Conservation (phyloP, 2,113 vertebrate genomes). For the Loxodonta africana region DNA sequence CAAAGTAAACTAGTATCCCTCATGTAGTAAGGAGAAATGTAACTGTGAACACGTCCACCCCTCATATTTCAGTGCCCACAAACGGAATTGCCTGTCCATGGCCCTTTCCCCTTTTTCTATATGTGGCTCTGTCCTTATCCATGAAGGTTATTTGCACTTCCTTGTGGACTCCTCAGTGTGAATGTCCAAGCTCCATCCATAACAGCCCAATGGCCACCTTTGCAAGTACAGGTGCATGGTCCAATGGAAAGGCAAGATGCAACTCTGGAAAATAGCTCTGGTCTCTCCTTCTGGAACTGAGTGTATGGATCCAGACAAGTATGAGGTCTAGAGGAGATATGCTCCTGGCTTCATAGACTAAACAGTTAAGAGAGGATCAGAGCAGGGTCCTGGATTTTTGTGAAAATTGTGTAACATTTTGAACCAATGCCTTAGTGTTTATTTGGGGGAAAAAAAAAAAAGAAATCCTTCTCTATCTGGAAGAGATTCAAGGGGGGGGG, state of each 20-base stretch:
- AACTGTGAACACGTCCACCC: not conserved
- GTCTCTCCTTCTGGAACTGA: not conserved
- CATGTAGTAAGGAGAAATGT: not conserved
- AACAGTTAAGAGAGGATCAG: not conserved
- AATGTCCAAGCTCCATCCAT: not conserved
- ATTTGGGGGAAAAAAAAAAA: not conserved
- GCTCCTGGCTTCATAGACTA: not conserved
- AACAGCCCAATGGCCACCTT: not conserved
- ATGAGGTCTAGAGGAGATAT: not conserved
- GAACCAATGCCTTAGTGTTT: not conserved
- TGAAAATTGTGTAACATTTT: slow-evolving; percentile 12
- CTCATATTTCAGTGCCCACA: not conserved
- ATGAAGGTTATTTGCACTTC: not conserved
- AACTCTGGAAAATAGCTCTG: not conserved
- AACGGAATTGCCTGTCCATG: not conserved
- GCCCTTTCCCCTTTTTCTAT: not conserved
- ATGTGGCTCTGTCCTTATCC: not conserved
- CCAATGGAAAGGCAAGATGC: not conserved
- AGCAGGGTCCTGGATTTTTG: not conserved
- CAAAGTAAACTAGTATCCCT: not conserved
- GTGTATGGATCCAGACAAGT: not conserved
- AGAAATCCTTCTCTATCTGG: not conserved
- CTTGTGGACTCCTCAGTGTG: not conserved
- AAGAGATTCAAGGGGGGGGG: not conserved
- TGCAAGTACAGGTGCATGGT: not conserved